Evolutionary conservation across 1,140 invertebrate genomes (phyloP).

Genomic region (Drosophila kanapiae): DNA sequence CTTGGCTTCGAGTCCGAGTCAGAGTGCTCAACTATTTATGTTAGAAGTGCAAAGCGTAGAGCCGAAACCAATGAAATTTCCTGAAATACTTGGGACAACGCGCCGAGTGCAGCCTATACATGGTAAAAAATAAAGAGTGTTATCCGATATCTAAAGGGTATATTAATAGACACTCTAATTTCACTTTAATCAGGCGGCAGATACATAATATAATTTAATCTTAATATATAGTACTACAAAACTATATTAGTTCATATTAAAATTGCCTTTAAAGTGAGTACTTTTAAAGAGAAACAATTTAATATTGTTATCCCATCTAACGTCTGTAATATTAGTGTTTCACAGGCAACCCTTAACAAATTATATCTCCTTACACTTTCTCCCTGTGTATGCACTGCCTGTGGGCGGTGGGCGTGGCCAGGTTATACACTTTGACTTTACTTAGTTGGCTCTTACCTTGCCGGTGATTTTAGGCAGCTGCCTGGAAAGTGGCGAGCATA

Average conservation of each 20-base stretch:
- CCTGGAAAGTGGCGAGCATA: slow-evolving; percentile 40
- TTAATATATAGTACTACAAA: too few species aligned
- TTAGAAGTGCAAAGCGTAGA: slow-evolving; percentile 72
- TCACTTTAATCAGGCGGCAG: neutral
- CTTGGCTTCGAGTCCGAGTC: slow-evolving; percentile 47
- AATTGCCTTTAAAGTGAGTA: neutral
- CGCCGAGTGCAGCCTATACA: slow-evolving; percentile 71
- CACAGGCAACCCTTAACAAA: neutral
- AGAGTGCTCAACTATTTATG: slow-evolving; percentile 77
- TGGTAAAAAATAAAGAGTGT: neutral
- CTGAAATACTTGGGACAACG: slow-evolving; percentile 78
- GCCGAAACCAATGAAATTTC: slow-evolving; percentile 82
- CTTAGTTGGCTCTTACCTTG: slow-evolving; percentile 79
- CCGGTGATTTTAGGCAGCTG: slow-evolving; percentile 61
- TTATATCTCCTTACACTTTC: neutral
- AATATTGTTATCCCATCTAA: neutral
- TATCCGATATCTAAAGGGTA: neutral
- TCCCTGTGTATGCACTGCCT: slow-evolving; percentile 14
- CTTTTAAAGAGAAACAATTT: neutral
- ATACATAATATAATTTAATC: too few species aligned
- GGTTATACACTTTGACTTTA: slow-evolving; percentile 68
- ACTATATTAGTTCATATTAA: too few species aligned
- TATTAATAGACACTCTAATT: neutral
- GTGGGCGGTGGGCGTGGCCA: slow-evolving; percentile 42
- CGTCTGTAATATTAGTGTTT: too few species aligned